These are phyloP conservation scores for Pempheris klunzingeri DNA, from an alignment of 2,797 vertebrate genomes.

Conservation along the genomic window DNA sequence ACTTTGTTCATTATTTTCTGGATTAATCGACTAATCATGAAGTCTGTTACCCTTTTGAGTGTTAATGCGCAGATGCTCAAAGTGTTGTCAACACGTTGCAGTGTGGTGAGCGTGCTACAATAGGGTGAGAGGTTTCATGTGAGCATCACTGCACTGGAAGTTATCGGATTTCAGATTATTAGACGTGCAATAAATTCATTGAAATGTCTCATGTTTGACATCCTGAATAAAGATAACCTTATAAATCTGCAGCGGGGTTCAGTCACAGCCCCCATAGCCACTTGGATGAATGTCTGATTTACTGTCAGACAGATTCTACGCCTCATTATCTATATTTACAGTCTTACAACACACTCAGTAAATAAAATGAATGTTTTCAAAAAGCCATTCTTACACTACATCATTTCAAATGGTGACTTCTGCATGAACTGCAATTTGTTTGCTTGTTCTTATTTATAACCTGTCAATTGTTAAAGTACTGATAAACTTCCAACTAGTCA, in stretches of 20 bases:
- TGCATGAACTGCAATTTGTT: too few relatives aligned
- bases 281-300: not conserved
- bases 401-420: not conserved
- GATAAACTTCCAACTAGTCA: too few relatives aligned
- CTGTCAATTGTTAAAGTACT: too few relatives aligned
- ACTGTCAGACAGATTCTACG: not conserved
- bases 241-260: not conserved
- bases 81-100: not conserved
- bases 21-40: not conserved
- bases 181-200: not conserved
- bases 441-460: not conserved
- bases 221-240: not conserved
- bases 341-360: not conserved
- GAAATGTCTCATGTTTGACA: not conserved
- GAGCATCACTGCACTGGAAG: not conserved
- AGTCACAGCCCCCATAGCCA: not conserved
- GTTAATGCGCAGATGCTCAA: not conserved
- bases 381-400: not conserved
- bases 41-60: not conserved
- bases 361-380: not conserved
- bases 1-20: not conserved
- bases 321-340: not conserved
- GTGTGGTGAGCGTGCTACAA: not conserved
- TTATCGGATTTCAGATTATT: not conserved
- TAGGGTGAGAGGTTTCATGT: not conserved